Conservation (phyloP, 2,797 vertebrate genomes). For the Mus caroli region DNA sequence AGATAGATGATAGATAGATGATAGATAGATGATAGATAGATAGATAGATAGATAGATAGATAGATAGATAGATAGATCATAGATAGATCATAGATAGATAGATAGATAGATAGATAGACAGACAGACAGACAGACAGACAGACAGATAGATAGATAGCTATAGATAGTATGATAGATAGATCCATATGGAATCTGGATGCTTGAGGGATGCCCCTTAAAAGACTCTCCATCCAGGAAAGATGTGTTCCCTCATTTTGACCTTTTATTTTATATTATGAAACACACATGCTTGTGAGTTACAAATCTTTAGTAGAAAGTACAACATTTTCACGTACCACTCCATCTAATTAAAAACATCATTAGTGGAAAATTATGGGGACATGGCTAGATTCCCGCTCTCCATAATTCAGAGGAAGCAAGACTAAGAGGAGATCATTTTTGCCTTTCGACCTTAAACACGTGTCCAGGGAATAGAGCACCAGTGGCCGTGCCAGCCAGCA, state of each 20-base stretch:
- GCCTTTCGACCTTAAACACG: not conserved
- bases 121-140: not conserved
- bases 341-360: not conserved
- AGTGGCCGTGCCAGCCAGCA: fast-evolving
- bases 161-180: not conserved
- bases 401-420: not conserved
- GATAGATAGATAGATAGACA: no score
- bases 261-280: not conserved
- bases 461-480: not conserved
- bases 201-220: not conserved
- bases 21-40: no score
- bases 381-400: not conserved
- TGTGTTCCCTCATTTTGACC: fast-evolving
- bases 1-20: no score
- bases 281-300: not conserved
- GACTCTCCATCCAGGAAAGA: fast-evolving
- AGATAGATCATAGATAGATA: no score
- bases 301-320: not conserved
- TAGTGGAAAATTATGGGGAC: not conserved
- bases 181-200: fast-evolving
- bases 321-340: not conserved
- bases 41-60: no score
- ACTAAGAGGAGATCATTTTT: not conserved
- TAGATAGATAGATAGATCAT: no score
- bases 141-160: not conserved